Conservation (phyloP, 2,888 invertebrate species). For the Conistra vaccinii region DNA sequence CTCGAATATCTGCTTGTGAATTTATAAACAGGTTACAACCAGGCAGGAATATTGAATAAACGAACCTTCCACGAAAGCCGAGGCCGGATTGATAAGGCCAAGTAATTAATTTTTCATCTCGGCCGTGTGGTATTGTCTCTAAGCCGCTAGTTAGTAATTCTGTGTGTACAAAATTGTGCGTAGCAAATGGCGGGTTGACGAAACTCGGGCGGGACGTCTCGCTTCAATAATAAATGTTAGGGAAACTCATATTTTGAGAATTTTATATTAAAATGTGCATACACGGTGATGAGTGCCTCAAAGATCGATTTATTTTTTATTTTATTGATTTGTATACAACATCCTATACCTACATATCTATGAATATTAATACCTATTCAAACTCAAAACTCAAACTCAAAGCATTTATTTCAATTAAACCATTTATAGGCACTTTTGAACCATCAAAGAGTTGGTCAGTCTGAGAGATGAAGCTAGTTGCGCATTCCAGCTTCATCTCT, state of each 20-base stretch:
- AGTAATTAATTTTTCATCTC: constrained; percentile 65
- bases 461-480: not conserved
- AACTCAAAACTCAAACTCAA: not conserved
- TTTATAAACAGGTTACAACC: constrained; percentile 43
- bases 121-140: constrained; percentile 56
- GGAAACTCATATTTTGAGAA: constrained; percentile 34
- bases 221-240: constrained; percentile 55
- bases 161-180: constrained; percentile 61
- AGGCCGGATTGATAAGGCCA: constrained; percentile 56
- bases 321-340: no score
- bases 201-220: constrained; percentile 22
- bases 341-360: no score
- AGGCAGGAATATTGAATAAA: constrained; percentile 46
- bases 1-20: constrained; percentile 53
- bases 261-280: not conserved
- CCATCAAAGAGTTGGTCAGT: no score
- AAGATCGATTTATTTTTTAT: not conserved
- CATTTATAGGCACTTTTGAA: not conserved
- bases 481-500: no score
- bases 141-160: constrained; percentile 63
- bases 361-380: no score
- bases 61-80: constrained; percentile 18
- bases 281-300: not conserved
- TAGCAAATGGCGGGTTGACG: constrained; percentile 48
- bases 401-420: no score